phyloP scores from a whole-genome alignment of 1,140 invertebrate genomes.

The Drosophila kurseongensis region DNA sequence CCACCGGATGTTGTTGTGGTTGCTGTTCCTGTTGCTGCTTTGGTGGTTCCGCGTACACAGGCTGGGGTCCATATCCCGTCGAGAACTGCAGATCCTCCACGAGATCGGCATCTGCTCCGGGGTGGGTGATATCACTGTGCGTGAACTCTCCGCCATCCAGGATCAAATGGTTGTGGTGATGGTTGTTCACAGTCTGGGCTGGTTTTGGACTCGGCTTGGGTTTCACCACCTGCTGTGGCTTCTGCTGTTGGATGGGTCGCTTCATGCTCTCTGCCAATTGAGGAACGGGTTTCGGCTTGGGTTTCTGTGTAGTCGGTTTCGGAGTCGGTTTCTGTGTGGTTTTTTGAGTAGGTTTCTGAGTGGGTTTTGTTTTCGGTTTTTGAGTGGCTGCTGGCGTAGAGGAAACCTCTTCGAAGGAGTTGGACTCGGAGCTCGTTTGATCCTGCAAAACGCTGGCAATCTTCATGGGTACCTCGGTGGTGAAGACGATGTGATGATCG shows the following conservation, averaged over 20 bases:
- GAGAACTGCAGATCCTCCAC: constrained; percentile 82
- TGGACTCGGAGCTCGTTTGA: constrained; percentile 73
- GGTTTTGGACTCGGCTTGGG: constrained; percentile 51
- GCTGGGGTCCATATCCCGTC: constrained; percentile 79
- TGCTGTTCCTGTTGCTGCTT: constrained; percentile 35
- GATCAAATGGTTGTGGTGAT: constrained; percentile 69
- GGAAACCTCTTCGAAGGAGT: constrained; percentile 68
- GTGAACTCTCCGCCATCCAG: constrained; percentile 76
- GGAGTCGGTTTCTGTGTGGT: constrained; percentile 16
- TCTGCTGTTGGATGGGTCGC: constrained; percentile 37
- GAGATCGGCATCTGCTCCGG: constrained; percentile 80
- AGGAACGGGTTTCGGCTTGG: constrained; percentile 50
- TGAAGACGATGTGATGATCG: constrained; percentile 60
- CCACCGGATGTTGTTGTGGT: constrained; percentile 19
- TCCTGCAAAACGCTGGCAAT: constrained; percentile 58
- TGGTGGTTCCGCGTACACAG: constrained; percentile 68
- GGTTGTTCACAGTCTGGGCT: constrained; percentile 22
- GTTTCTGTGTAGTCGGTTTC: constrained; percentile 25
- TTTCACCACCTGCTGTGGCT: constrained; percentile 4
- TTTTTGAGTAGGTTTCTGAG: constrained; percentile 29
- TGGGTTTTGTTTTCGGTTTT: constrained; percentile 22
- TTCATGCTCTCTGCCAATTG: constrained; percentile 55
- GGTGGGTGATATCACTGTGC: constrained; percentile 83
- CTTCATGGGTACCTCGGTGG: constrained; percentile 77
- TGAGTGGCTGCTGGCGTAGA: constrained; percentile 42